Conservation (phyloP, 35 echinoderm and acorn worm genomes). For the Ophiothrix spiculata region DNA sequence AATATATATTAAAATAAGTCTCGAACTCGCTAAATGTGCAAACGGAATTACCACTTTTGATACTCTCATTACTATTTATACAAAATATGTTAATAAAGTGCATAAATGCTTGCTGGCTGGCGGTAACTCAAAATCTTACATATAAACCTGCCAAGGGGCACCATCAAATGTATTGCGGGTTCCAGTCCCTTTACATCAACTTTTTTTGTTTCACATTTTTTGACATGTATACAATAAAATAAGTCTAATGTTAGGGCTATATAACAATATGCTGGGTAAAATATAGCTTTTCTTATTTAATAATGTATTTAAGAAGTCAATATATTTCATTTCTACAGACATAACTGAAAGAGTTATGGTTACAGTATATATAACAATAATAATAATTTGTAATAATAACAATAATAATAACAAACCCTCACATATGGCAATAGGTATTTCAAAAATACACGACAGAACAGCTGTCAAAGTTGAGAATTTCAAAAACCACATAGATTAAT, state of each 20-base stretch:
- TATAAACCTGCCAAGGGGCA: constrained; percentile 46
- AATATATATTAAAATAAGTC: constrained; percentile 75
- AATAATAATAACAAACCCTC: constrained; percentile 16
- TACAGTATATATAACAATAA: constrained; percentile 37
- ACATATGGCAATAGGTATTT: constrained; percentile 24
- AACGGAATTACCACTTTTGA: constrained; percentile 54
- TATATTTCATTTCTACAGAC: constrained; percentile 69
- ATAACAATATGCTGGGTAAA: constrained; percentile 61
- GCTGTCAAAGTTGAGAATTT: constrained; percentile 29
- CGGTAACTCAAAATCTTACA: constrained; percentile 30
- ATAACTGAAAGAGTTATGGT: constrained; percentile 77
- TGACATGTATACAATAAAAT: constrained; percentile 66
- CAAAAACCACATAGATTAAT: background rate
- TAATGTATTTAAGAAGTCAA: constrained; percentile 56
- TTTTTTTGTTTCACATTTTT: constrained; percentile 17
- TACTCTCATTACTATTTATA: constrained; percentile 60
- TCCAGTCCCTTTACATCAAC: constrained; percentile 35
- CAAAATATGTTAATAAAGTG: constrained; percentile 56
- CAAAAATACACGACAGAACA: constrained; percentile 24
- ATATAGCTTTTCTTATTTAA: constrained; percentile 44
- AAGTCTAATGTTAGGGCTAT: constrained; percentile 48
- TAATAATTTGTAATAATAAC: background rate
- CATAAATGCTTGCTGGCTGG: constrained; percentile 22
- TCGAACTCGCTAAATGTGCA: constrained; percentile 37
- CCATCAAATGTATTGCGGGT: constrained; percentile 12